Conservation (phyloP, 2,888 invertebrate genomes). For the Leistus spinibarbis region DNA sequence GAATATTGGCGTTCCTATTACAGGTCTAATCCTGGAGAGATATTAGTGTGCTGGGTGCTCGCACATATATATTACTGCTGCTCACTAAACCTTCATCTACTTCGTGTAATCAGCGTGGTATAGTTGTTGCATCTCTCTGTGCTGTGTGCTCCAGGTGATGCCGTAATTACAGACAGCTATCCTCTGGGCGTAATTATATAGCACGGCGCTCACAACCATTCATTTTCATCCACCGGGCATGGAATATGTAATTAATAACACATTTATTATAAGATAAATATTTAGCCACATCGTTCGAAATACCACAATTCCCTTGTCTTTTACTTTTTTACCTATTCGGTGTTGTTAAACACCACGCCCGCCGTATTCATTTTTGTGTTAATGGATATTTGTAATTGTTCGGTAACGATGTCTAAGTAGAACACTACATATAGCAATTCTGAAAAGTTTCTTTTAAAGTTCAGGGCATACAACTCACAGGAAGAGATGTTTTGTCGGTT, state of each 20-base stretch:
- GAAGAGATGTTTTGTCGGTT: too few species aligned
- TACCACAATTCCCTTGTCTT: background rate
- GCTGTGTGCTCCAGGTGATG: slow-evolving; percentile 8
- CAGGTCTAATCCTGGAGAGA: background rate
- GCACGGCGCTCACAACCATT: slow-evolving; percentile 4
- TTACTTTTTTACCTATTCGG: background rate
- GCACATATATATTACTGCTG: background rate
- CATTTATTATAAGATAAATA: slow-evolving; percentile 11
- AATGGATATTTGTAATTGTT: background rate
- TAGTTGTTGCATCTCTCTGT: background rate
- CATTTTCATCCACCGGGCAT: slow-evolving; percentile 10
- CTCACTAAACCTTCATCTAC: slow-evolving; percentile 2
- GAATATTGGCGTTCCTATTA: background rate
- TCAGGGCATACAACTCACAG: too few species aligned
- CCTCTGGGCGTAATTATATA: slow-evolving; percentile 10
- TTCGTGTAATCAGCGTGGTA: background rate
- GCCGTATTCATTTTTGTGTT: background rate
- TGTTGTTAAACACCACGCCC: background rate
- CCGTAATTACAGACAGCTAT: slow-evolving; percentile 7
- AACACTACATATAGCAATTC: background rate
- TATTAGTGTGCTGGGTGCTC: background rate
- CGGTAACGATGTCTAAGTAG: background rate
- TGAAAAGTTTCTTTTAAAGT: too few species aligned
- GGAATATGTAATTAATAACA: slow-evolving; percentile 10
- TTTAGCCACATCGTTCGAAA: slow-evolving; percentile 2